Evolutionary conservation across 1,140 invertebrate species (phyloP).

Genomic region (Oryctes rhinoceros): DNA sequence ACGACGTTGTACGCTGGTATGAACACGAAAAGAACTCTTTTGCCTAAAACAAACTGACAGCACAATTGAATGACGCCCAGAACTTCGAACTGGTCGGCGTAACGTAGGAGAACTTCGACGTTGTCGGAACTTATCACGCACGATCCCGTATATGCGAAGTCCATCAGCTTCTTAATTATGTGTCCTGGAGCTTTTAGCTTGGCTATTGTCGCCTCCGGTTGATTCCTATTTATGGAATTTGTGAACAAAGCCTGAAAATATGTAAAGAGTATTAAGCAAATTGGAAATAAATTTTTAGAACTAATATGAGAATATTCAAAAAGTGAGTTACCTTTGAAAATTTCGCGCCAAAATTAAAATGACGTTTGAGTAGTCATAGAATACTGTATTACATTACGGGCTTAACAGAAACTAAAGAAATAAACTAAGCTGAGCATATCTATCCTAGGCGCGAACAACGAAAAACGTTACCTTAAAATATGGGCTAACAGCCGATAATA

Average conservation of each 20-base stretch:
- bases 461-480: conserved; percentile 68
- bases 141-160: conserved; percentile 73
- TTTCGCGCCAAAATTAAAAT: neutral
- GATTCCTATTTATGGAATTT: conserved; percentile 66
- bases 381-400: neutral
- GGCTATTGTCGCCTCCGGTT: conserved; percentile 64
- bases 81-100: conserved; percentile 72
- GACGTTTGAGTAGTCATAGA: neutral
- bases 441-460: neutral
- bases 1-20: conserved; percentile 17
- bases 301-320: neutral
- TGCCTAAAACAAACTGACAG: conserved; percentile 65
- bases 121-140: conserved; percentile 68
- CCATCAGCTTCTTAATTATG: conserved; percentile 67
- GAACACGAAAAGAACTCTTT: conserved; percentile 1
- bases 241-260: conserved; percentile 65
- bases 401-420: neutral
- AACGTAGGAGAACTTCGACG: conserved; percentile 69
- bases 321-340: neutral
- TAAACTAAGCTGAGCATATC: neutral
- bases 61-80: conserved; percentile 71
- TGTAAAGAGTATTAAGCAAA: neutral
- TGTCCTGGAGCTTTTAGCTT: conserved; percentile 63
- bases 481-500: conserved; percentile 72
- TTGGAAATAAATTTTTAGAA: too few relatives aligned